Conservation (phyloP, 2,797 vertebrate species). For the Phataginus tetradactyla region DNA sequence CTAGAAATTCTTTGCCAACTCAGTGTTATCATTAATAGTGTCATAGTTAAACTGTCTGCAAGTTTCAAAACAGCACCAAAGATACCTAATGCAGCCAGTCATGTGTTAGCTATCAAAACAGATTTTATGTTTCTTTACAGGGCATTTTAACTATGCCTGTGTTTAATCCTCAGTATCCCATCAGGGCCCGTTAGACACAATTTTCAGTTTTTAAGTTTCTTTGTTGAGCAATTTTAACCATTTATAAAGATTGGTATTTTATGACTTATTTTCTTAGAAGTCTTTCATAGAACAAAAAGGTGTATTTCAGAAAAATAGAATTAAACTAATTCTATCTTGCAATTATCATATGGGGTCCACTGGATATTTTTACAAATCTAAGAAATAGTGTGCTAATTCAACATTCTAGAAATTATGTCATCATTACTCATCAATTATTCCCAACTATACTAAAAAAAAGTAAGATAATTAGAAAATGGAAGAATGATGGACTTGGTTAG, state of each 20-base stretch:
- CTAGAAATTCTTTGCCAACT: constrained; percentile 59
- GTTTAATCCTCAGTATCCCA: neutral
- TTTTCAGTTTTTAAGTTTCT: neutral
- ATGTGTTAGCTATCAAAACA: neutral
- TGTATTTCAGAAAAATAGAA: constrained; percentile 17
- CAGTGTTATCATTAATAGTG: constrained; percentile 48
- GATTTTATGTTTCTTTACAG: neutral
- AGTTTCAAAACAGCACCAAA: constrained; percentile 49
- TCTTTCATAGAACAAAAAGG: constrained; percentile 45
- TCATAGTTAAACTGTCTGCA: constrained; percentile 49
- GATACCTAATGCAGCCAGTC: neutral
- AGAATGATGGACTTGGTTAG: neutral
- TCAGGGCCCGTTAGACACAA: neutral
- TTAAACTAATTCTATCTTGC: constrained; percentile 34
- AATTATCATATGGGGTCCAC: neutral
- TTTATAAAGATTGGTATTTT: neutral
- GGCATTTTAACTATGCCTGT: neutral
- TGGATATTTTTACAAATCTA: constrained; percentile 37
- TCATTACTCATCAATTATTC: neutral
- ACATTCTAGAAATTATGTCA: constrained; percentile 22
- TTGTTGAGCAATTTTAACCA: neutral
- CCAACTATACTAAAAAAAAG: neutral
- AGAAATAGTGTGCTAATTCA: neutral
- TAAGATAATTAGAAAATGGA: neutral
- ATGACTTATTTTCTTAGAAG: neutral